phyloP scores from a whole-genome alignment of 2,797 vertebrate genomes.

The Heterohyrax brucei region DNA sequence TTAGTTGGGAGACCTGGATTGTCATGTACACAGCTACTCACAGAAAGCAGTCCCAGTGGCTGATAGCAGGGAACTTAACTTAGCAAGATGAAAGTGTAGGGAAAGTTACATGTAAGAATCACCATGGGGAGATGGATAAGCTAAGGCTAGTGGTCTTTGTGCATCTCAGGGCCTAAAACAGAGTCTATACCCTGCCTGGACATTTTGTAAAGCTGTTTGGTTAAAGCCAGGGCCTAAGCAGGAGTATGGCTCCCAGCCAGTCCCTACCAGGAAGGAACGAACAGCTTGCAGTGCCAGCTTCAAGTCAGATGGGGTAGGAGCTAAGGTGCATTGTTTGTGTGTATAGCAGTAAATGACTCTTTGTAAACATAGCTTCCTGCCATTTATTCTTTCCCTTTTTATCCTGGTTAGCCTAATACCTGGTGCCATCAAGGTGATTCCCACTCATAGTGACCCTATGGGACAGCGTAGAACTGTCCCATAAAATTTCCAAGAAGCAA shows the following conservation, averaged over 20 bases:
- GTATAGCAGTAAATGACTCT: conserved; percentile 63
- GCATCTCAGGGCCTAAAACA: not conserved
- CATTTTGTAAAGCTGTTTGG: not conserved
- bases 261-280: conserved; percentile 71
- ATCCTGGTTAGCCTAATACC: not conserved
- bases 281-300: conserved; percentile 29
- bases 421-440: too few species aligned
- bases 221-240: conserved; percentile 45
- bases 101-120: not conserved
- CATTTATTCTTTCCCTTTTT: conserved; percentile 12
- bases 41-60: not conserved
- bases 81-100: not conserved
- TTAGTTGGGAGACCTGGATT: not conserved
- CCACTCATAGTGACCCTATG: too few species aligned
- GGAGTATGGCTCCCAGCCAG: conserved; percentile 74
- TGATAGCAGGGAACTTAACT: not conserved
- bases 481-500: too few species aligned
- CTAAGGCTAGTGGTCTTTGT: not conserved
- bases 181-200: conserved; percentile 10
- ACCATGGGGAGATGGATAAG: not conserved
- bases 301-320: conserved; percentile 56
- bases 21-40: not conserved
- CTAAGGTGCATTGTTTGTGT: conserved; percentile 55
- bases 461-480: too few species aligned
- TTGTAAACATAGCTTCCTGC: conserved; percentile 68